phyloP scores from a whole-genome alignment of 2,797 vertebrate species.

The Hybognathus amarus region DNA sequence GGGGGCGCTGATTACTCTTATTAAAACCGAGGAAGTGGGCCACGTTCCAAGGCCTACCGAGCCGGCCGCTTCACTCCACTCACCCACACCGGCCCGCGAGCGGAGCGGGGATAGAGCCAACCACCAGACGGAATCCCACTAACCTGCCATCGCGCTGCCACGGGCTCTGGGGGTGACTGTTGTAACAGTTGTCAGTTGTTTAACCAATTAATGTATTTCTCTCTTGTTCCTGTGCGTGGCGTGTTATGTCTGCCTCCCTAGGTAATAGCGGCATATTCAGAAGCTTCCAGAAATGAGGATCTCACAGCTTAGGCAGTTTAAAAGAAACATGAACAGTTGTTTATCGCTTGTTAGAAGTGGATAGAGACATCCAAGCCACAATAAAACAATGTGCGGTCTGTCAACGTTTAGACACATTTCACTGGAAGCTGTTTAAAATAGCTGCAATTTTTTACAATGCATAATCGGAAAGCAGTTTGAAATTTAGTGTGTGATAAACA shows the following conservation, averaged over 20 bases:
- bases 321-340: conserved; percentile 20
- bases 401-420: conserved; percentile 18
- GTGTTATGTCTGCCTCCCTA: conserved; percentile 16
- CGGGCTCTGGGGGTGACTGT: conserved; percentile 91
- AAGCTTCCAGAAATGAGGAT: conserved; percentile 24
- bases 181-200: conserved; percentile 89
- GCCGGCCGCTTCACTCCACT: conserved; percentile 74
- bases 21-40: conserved; percentile 96
- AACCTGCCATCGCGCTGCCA: conserved; percentile 64
- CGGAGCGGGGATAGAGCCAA: conserved; percentile 66
- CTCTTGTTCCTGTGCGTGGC: conserved; percentile 35
- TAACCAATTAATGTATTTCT: conserved; percentile 80
- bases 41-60: conserved; percentile 91
- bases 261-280: conserved; percentile 20
- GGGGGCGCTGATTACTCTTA: conserved; percentile 96
- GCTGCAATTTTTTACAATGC: background rate
- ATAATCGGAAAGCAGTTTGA: conserved; percentile 20
- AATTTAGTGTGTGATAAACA: conserved; percentile 21
- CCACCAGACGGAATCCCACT: conserved; percentile 85
- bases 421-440: background rate
- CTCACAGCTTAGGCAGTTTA: background rate
- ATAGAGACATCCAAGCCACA: background rate
- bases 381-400: conserved; percentile 4
- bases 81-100: conserved; percentile 44
- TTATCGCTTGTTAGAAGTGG: background rate